phyloP scores from a whole-genome alignment of 2,888 invertebrate genomes.

The Notodonta dromedarius region DNA sequence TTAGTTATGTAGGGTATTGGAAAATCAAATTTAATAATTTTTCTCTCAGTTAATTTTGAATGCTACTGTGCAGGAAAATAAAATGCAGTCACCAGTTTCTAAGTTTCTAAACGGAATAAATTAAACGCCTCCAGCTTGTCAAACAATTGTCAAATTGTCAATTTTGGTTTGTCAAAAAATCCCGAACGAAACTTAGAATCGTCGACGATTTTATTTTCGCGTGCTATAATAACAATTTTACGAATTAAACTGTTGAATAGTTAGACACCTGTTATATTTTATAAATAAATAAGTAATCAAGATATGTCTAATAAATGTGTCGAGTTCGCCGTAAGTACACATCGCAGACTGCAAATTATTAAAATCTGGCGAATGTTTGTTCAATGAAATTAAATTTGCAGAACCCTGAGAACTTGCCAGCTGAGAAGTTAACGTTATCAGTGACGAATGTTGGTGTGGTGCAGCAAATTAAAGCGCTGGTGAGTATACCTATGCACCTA shows the following conservation, averaged over 20 bases:
- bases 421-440: slow-evolving; percentile 74
- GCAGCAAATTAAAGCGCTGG: slow-evolving; percentile 86
- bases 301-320: slow-evolving; percentile 43
- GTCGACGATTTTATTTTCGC: slow-evolving; percentile 33
- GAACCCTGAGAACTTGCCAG: slow-evolving; percentile 85
- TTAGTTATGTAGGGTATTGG: too few relatives aligned
- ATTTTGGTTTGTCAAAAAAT: slow-evolving; percentile 4
- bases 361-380: slow-evolving; percentile 8
- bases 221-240: background rate
- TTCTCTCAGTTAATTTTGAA: too few relatives aligned
- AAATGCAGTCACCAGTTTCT: too few relatives aligned
- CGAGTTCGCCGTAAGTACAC: slow-evolving; percentile 51
- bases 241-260: background rate
- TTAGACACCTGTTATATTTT: slow-evolving; percentile 2
- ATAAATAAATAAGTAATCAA: slow-evolving; percentile 8
- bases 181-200: slow-evolving; percentile 22
- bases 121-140: too few relatives aligned
- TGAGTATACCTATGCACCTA: slow-evolving; percentile 54
- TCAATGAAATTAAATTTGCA: slow-evolving; percentile 48
- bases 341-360: background rate
- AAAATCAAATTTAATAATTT: too few relatives aligned
- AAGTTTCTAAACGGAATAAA: too few relatives aligned
- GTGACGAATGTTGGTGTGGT: slow-evolving; percentile 80
- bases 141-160: too few relatives aligned
- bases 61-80: too few relatives aligned